phyloP scores from a whole-genome alignment of 2,113 vertebrate species.

The Echinops telfairi region DNA sequence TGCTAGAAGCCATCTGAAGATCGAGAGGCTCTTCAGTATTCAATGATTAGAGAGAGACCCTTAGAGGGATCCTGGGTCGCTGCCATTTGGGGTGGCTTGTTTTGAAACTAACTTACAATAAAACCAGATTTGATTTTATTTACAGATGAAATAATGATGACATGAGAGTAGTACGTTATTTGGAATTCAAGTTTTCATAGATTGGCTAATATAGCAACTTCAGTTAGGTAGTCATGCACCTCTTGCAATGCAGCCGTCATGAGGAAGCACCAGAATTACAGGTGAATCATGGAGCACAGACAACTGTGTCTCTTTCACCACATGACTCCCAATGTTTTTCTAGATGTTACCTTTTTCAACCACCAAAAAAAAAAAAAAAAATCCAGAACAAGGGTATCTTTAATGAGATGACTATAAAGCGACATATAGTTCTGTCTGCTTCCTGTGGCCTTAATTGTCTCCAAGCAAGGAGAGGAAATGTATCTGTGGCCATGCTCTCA shows the following conservation, averaged over 20 bases:
- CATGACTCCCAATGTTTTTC: not conserved
- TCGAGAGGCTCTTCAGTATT: not conserved
- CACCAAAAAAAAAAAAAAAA: not conserved
- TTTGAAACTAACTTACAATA: not conserved
- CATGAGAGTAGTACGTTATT: not conserved
- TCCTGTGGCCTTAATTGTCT: not conserved
- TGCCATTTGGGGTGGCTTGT: not conserved
- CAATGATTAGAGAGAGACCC: not conserved
- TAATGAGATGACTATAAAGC: not conserved
- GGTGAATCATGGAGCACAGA: no score
- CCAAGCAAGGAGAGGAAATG: not conserved
- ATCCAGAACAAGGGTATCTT: not conserved
- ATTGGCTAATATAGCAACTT: not conserved
- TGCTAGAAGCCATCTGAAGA: not conserved
- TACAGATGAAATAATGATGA: not conserved
- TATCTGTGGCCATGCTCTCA: not conserved
- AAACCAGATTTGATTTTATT: not conserved
- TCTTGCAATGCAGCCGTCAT: not conserved
- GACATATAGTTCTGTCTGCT: not conserved
- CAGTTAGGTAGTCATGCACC: not conserved
- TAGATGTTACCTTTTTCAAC: not conserved
- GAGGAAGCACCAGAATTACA: not conserved
- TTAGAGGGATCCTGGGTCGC: not conserved
- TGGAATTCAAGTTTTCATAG: not conserved
- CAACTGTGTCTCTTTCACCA: not conserved